These are phyloP conservation scores for Opisthograptis luteolata DNA, from an alignment of 2,888 invertebrate species.

Conservation along the genomic window DNA sequence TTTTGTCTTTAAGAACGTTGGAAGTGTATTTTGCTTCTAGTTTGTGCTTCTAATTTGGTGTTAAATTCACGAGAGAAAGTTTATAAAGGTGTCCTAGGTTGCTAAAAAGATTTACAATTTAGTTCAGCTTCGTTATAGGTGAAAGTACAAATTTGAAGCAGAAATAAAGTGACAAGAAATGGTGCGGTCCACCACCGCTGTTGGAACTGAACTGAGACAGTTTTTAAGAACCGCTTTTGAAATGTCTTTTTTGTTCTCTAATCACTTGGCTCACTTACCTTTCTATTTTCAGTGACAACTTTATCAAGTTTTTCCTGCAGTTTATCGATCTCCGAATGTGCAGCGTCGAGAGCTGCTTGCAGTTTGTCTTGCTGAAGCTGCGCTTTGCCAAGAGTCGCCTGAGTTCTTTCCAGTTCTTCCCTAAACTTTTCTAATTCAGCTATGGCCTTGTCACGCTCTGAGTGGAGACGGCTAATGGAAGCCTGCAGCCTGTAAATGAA, in stretches of 20 bases:
- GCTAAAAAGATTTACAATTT: too few species aligned
- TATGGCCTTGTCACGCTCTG: conserved; percentile 94
- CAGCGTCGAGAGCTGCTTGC: conserved; percentile 94
- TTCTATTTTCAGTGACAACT: conserved; percentile 90
- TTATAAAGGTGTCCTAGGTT: too few species aligned
- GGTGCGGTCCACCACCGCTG: too few species aligned
- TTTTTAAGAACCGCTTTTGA: too few species aligned
- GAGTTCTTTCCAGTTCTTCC: conserved; percentile 94
- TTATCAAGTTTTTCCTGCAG: conserved; percentile 95
- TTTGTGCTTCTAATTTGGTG: too few species aligned
- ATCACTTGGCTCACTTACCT: conserved; percentile 80
- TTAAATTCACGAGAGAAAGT: too few species aligned
- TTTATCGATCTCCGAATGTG: conserved; percentile 95
- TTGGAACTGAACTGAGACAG: too few species aligned
- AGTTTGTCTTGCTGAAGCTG: conserved; percentile 96
- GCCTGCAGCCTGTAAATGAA: conserved; percentile 86
- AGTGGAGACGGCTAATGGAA: conserved; percentile 92
- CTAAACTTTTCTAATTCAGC: conserved; percentile 93
- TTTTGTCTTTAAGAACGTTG: too few species aligned
- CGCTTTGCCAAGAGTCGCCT: conserved; percentile 95
- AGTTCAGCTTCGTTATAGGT: too few species aligned
- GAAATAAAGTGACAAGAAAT: too few species aligned
- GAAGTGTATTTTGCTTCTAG: too few species aligned
- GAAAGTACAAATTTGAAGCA: too few species aligned
- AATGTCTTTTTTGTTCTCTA: not conserved